Evolutionary conservation across 2,797 vertebrate species (phyloP).

Genomic region (Gobio occitaniae): DNA sequence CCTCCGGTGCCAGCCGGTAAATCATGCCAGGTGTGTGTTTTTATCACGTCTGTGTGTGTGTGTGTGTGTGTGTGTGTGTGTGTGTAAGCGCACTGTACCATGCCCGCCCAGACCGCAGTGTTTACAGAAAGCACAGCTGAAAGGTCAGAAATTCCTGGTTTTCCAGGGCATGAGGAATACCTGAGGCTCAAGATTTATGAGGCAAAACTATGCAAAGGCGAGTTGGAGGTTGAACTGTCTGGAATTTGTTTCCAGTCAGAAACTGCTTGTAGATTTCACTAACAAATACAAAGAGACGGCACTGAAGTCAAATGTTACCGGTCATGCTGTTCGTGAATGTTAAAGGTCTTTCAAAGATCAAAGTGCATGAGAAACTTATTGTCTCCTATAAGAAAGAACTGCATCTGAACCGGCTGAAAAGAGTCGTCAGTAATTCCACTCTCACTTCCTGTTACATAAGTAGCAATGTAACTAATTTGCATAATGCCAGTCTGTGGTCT

Average conservation of each 20-base stretch:
- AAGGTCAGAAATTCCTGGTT: constrained; percentile 66
- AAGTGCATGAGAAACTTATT: background rate
- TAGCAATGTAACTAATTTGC: too few relatives aligned
- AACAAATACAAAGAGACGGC: background rate
- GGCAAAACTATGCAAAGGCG: constrained; percentile 40
- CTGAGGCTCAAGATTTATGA: constrained; percentile 63
- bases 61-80: constrained; percentile 31
- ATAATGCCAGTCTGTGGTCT: too few relatives aligned
- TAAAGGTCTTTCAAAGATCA: background rate
- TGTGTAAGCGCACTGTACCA: constrained; percentile 20
- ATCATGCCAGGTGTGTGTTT: constrained; percentile 35
- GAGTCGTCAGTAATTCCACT: background rate
- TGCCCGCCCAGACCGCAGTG: constrained; percentile 54
- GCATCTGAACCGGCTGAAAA: background rate
- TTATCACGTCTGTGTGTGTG: constrained; percentile 21
- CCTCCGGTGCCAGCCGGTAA: constrained; percentile 41
- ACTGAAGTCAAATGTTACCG: background rate
- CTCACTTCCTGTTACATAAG: too few relatives aligned
- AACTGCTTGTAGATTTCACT: background rate
- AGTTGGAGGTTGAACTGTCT: constrained; percentile 58
- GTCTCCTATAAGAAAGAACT: background rate
- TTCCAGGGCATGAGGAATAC: constrained; percentile 59
- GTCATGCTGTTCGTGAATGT: background rate
- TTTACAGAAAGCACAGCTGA: constrained; percentile 64
- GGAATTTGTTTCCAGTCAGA: background rate